Base-by-base conservation (phyloP, 2,888 invertebrate species). In the Meloe dianella region DNA sequence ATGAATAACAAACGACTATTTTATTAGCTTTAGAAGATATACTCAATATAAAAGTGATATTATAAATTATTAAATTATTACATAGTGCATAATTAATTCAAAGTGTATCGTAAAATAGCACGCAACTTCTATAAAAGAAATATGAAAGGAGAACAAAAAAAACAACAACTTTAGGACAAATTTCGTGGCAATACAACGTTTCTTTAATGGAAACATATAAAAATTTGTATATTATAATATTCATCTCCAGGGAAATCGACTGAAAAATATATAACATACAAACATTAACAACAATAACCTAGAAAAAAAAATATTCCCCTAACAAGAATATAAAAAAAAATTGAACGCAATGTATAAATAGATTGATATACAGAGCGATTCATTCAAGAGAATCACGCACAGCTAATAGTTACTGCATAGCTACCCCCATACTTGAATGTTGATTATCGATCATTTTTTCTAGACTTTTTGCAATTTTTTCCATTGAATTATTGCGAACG, bases 1-100 rank as follows among this genome's bases (percentile, higher is more conserved):
- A 35, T 12, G 17, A 41, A 38, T 38, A n/a, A n/a, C 5, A 17
- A 41, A n/a, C 41, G n/a, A 17, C 35, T 10, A 4, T 14, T 17
- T 38, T n/a, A 6, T 10, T 14, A n/a, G 14, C n/a, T 20, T 2
- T 47, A 47, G 17, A n/a, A n/a, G 17, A 51, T 22, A 10, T 10
- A 51, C 10, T 22, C 47, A 51, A 51, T 20, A 22, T 41, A 8
- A 20, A 51, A 64, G 24, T 57, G 59, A 64, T 56, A 35, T 64
- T 35, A 41, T 29, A 60, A 59, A 64, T 24, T 65, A 65, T 66
- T 56, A 63, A 65, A 59, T 32, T 22, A 63, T 59, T 60, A 66
- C 51, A 59, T 59, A 56, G 24, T 47, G 27, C 60, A 63, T 66
- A 60, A 66, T 66, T 66, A 66, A 66, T 63, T 62, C 27, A 61